A percentile compares a stretch with the other conserved stretches of the same genome.
These are phyloP conservation scores for Ancistrus triradiatus DNA, from an alignment of 2,113 vertebrate genomes.

Conservation along the genomic window DNA sequence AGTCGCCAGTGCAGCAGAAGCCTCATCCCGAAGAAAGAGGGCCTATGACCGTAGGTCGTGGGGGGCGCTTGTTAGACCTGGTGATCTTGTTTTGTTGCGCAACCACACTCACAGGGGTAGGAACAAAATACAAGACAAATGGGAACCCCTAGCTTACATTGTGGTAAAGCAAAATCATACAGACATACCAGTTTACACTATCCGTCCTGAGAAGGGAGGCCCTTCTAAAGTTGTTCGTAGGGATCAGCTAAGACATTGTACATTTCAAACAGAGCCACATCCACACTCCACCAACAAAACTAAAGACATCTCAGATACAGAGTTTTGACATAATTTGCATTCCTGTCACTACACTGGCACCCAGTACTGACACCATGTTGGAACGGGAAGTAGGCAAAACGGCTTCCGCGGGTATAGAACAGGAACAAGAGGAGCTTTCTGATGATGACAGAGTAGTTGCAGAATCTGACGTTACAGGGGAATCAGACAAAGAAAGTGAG, in stretches of 20 bases:
- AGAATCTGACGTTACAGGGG: not conserved
- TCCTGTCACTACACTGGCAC: not conserved
- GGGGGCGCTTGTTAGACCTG: slow-evolving; percentile 12
- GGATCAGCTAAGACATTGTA: slow-evolving; percentile 24
- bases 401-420: too few species aligned
- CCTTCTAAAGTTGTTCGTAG: slow-evolving; percentile 29
- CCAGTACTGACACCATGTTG: not conserved
- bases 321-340: not conserved
- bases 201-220: slow-evolving; percentile 17
- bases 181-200: slow-evolving; percentile 27
- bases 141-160: slow-evolving; percentile 22
- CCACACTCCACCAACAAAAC: not conserved
- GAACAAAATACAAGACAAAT: slow-evolving; percentile 35
- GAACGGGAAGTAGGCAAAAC: not conserved
- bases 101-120: slow-evolving; percentile 12
- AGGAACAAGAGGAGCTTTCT: not conserved
- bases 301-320: not conserved
- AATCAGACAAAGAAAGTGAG: not conserved
- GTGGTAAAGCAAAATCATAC: slow-evolving; percentile 24
- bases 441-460: not conserved
- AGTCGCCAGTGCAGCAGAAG: not conserved
- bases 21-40: slow-evolving; percentile 9
- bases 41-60: not conserved
- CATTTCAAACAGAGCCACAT: not conserved
- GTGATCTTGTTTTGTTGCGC: slow-evolving; percentile 18